Evolutionary conservation across 2,113 vertebrate genomes (phyloP).

Genomic region (Periophthalmus modestus): DNA sequence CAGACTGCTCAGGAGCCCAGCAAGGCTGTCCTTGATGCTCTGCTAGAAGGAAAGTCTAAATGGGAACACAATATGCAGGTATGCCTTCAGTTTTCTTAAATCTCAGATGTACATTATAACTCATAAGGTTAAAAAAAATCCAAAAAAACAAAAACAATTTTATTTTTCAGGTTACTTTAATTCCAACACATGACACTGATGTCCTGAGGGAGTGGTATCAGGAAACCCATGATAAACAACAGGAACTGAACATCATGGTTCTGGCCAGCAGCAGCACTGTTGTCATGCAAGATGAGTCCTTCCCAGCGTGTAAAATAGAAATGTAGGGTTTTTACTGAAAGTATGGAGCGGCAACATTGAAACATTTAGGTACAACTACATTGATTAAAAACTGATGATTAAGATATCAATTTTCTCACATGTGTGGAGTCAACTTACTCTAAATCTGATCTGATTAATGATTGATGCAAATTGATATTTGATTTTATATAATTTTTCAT

Average conservation of each 20-base stretch:
- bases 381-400: conserved; percentile 13
- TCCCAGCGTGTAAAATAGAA: conserved; percentile 97
- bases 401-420: neutral
- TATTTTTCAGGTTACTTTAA: conserved; percentile 87
- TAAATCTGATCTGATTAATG: neutral
- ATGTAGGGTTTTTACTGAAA: conserved; percentile 74
- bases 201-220: conserved; percentile 99
- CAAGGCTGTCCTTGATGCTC: conserved; percentile 88
- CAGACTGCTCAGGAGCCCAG: conserved; percentile 88
- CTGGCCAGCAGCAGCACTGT: conserved; percentile 98
- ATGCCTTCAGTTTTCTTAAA: conserved; percentile 16
- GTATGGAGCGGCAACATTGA: conserved; percentile 3
- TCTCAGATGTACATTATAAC: neutral
- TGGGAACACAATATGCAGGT: conserved; percentile 96
- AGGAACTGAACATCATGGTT: conserved; percentile 98
- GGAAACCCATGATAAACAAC: conserved; percentile 96
- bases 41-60: conserved; percentile 92
- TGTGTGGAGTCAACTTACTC: neutral
- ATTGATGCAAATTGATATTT: neutral
- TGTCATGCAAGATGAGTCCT: conserved; percentile 99
- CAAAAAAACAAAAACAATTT: neutral
- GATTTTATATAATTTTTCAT: conserved; percentile 5
- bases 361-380: conserved; percentile 24
- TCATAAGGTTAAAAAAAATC: neutral
- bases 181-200: conserved; percentile 96